Evolutionary conservation across 1,140 invertebrate species (phyloP).

Genomic region (Holotrichia oblita): DNA sequence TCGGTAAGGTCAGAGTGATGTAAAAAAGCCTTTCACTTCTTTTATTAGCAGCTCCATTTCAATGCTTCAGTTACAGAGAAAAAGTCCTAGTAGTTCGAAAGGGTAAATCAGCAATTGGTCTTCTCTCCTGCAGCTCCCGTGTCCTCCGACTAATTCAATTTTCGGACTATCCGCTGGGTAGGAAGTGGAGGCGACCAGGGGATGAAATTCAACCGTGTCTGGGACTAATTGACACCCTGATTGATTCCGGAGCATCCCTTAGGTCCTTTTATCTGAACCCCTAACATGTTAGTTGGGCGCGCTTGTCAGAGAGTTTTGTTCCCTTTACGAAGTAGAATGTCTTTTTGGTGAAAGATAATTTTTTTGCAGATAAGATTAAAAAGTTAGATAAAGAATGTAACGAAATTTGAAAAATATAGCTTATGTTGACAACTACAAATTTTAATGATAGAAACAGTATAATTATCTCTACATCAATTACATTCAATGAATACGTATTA

Average conservation of each 20-base stretch:
- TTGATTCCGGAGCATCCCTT: constrained; percentile 47
- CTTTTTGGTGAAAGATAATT: background rate
- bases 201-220: constrained; percentile 44
- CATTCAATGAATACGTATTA: too few species aligned
- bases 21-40: constrained; percentile 1
- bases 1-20: background rate
- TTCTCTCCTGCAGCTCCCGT: constrained; percentile 8
- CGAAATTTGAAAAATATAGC: background rate
- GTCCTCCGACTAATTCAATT: constrained; percentile 44
- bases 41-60: background rate
- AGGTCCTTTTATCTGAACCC: constrained; percentile 40
- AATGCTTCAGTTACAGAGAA: constrained; percentile 18
- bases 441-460: too few species aligned
- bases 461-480: too few species aligned
- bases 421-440: too few species aligned
- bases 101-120: constrained; percentile 44
- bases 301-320: background rate
- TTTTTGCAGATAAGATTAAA: background rate
- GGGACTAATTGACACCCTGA: constrained; percentile 49
- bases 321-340: background rate
- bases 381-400: background rate
- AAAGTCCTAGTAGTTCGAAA: constrained; percentile 38
- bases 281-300: constrained; percentile 13
- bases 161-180: constrained; percentile 32
- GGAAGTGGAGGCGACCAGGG: background rate